Base-by-base conservation (phyloP, 2,113 vertebrate genomes). In the Maccullochella peelii region DNA sequence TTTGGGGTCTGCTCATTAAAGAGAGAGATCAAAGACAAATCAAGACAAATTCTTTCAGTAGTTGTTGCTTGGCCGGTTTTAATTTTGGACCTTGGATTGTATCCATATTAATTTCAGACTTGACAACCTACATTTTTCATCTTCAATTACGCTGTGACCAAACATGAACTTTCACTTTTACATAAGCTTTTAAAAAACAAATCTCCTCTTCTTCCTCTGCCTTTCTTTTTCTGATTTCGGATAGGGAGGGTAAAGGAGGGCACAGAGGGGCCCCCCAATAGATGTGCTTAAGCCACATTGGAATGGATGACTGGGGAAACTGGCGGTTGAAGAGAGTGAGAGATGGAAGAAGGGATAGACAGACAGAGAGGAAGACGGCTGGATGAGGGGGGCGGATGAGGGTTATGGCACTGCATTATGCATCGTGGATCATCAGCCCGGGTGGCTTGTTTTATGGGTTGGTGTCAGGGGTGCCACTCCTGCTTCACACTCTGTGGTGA, bases 351-450 rank as follows among this genome's bases (percentile, higher is more conserved):
- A 52, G 49, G 54, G 67, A 81, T 20, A 50, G 55, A 62, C 5
- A 47, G 69, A 55, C 12, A 14, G 14, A 59, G 40, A 23, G 73
- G 52, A 15, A 49, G 76, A 58, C 20, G 21, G 47, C 67, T 72
- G 76, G 21, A 83, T 82, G 90, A 71, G 74, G 79, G 86, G 68
- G 73, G 25, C 16, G 59, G 21, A 79, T 80, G 90, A 74, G 78
- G 86, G 88, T 67, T 87, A 42, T 38, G 55, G 62, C 93, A 61
- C 91, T 93, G 89, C 92, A 94, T 94, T 87, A 94, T 94, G 89
- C 91, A 93, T 93, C 49, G 63, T 55, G 57, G 86, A 88, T 88
- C 84, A 68, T 84, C 90, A 72, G 84, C 83, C 67, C 20, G 84
- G 66, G 84, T 77, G 75, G 71, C 72, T 88, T 65, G 88, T 67